Base-by-base conservation (phyloP, 2,113 vertebrate genomes). In the Zosterops lateralis region DNA sequence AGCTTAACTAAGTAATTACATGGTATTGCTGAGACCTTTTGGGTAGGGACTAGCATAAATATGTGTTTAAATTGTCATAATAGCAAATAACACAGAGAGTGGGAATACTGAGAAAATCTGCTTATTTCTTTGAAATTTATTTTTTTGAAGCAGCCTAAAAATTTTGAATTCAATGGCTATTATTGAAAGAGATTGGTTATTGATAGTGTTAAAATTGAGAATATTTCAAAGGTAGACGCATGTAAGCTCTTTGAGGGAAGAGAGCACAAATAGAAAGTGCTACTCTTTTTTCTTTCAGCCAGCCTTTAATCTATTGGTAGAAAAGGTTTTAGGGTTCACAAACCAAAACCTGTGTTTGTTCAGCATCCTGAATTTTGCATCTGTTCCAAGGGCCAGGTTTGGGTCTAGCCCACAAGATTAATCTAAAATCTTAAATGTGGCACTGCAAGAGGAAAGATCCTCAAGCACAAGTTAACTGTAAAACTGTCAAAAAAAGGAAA, bases 1-100 rank as follows among this genome's bases (percentile, higher is more conserved):
- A 90, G 82, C 38, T 90, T 90, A 85, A 83, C 71, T 87, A 42
- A 85, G 79, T 91, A 95, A 93, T 96, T 94, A 90, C 93, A 85
- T 56, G 88, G 34, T 85, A 62, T 88, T 90, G 71, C 79, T 38
- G 72, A 85, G 87, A 82, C 87, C 84, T 91, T 92, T 89, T 50
- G 51, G 58, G 51, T 45, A 80, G 56, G 44, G 29, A 36, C 71
- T 47, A 31, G 32, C 11, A 44, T 50, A 74, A 64, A 85, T 88
- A 28, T 64, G 54, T 56, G 32, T 53, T 87, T 79, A 61, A 60
- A 28, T 44, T 78, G 58, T 79, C 70, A 45, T n/a, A 78, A 84
- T 32, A 66, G 74, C n/a, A 75, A 91, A 57, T 56, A 67, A 40
- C 17, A 42, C 40, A 38, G 42, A 31, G 17, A 68, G 17, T 20